A percentile compares a stretch with the other conserved stretches of the same genome.
Evolutionary conservation across 2,797 vertebrate species (phyloP).

Genomic region (Scleropages formosus): DNA sequence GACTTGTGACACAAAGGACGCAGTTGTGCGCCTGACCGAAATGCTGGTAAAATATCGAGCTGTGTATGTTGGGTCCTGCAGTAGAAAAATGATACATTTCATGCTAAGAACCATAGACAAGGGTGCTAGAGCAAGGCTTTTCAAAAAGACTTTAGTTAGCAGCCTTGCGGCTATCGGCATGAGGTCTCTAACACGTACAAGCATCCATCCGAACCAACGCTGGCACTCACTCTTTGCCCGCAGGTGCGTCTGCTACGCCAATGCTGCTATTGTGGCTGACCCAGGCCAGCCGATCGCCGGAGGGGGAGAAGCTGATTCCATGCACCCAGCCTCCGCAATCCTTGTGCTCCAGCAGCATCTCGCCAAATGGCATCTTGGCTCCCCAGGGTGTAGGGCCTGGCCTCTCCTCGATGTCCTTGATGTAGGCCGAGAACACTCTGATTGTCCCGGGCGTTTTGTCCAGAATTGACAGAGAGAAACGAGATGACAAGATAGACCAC

Average conservation of each 20-base stretch:
- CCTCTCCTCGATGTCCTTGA: conserved; percentile 79
- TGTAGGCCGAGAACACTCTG: conserved; percentile 75
- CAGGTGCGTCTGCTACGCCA: conserved; percentile 63
- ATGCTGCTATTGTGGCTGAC: conserved; percentile 77
- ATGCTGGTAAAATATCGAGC: too few species aligned
- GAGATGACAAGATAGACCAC: background rate
- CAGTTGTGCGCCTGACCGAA: too few species aligned
- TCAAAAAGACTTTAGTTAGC: too few species aligned
- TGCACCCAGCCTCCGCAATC: conserved; percentile 81
- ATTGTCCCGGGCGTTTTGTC: too few species aligned
- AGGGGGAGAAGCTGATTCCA: conserved; percentile 71
- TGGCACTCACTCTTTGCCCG: conserved; percentile 68
- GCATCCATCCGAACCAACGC: background rate
- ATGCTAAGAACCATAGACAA: too few species aligned
- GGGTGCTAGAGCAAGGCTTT: too few species aligned
- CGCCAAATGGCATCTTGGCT: conserved; percentile 77
- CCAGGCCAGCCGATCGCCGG: conserved; percentile 72
- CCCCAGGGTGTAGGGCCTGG: conserved; percentile 77
- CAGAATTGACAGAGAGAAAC: background rate
- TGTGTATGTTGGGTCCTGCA: too few species aligned
- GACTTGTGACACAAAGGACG: too few species aligned
- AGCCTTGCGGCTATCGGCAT: too few species aligned
- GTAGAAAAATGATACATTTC: too few species aligned
- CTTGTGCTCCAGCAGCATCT: conserved; percentile 70
- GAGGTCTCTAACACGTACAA: too few species aligned